Conservation (phyloP, 2,888 invertebrate genomes). For the Eutolmus rufibarbis region DNA sequence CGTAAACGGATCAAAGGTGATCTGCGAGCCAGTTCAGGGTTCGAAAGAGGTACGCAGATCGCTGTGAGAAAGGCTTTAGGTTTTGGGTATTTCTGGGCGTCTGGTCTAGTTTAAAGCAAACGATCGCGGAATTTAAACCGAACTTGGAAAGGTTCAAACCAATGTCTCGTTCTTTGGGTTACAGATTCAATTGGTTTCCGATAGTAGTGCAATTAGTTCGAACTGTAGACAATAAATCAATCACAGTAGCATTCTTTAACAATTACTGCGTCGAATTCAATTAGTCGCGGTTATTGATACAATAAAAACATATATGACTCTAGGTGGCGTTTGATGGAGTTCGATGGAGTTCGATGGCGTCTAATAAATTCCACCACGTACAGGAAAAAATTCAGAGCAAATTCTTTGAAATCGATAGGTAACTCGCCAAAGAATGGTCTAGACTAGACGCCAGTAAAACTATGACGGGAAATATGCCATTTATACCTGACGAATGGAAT, state of each 20-base stretch:
- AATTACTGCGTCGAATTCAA: slow-evolving; percentile 9
- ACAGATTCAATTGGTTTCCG: neutral
- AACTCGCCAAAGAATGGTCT: neutral
- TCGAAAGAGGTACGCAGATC: neutral
- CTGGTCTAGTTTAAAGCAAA: neutral
- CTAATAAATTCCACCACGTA: neutral
- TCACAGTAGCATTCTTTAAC: neutral
- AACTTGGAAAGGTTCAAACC: neutral
- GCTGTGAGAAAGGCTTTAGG: neutral
- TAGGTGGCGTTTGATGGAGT: neutral
- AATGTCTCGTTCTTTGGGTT: neutral
- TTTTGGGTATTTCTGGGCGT: neutral
- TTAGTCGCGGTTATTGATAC: neutral
- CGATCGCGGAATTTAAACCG: neutral
- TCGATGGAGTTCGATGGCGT: neutral
- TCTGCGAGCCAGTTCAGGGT: neutral
- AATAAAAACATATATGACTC: neutral
- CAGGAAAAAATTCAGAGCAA: neutral
- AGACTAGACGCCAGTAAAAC: neutral
- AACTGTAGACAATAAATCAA: slow-evolving; percentile 21
- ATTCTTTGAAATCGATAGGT: neutral
- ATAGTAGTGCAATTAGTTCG: neutral
- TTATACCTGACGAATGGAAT: neutral
- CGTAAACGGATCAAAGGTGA: slow-evolving; percentile 21
- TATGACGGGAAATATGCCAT: neutral